Base-by-base conservation (phyloP, 2,888 invertebrate species). In the Emmelina monodactyla region DNA sequence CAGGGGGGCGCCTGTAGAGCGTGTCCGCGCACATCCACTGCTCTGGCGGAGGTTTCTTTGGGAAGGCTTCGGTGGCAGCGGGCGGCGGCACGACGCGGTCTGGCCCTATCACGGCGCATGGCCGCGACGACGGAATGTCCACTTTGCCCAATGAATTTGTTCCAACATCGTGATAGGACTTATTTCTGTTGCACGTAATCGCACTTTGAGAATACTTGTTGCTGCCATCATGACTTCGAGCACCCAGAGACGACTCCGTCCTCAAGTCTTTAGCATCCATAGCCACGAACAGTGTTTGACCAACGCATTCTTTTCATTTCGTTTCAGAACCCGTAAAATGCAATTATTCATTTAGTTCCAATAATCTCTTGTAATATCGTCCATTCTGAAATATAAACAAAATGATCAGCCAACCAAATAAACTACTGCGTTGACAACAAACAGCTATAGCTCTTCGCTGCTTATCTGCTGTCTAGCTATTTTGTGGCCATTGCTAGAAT, bases 381-480 rank as follows among this genome's bases (percentile, higher is more conserved):
- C 57, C 63, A 63, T 68, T 55, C 75, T 78, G 70, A 66, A 76
- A 76, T 65, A 75, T 69, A 78, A 76, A 78, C 75, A 78, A 73
- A 13, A 69, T 62, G 70, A 64, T 56, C 51, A 66, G 54, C 59
- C 51, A 55, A 49, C 47, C 44, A 62, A 49, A 28, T 25, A 70
- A 71, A 66, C 72, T 76, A 73, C 64, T n/a, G n/a, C n/a, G n/a
- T n/a, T 78, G 78, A 78, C 78, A 79, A 73, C 58, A 62, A 79
- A 73, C 58, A 62, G 78, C 76, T 76, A 78, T n/a, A 79, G 72
- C 76, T 73, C 67, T 70, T 57, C 62, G 78, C 78, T 76, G 78
- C 78, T 76, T 78, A 70, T 37, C 12, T 14, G 29, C 5, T 29
- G 13, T 13, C 19, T 6, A 6, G 19, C n/a, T n/a, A n/a, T n/a